Evolutionary conservation across 2,113 vertebrate species (phyloP).

Genomic region (Heterotilapia buettikoferi): DNA sequence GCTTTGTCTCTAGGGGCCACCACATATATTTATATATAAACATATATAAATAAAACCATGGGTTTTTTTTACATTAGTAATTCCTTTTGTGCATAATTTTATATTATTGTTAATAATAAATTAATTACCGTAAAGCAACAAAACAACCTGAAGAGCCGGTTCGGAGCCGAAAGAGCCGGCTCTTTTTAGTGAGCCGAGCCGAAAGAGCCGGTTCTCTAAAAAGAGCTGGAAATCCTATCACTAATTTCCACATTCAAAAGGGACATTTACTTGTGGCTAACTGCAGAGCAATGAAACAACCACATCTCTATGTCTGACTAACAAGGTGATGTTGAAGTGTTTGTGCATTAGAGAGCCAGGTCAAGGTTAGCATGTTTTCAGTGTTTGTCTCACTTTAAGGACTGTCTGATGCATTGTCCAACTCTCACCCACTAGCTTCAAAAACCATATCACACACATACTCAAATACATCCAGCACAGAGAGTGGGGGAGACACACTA

Average conservation of each 20-base stretch:
- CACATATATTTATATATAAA: too few relatives aligned
- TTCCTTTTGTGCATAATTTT: too few relatives aligned
- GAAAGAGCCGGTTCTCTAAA: too few relatives aligned
- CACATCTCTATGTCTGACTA: not conserved
- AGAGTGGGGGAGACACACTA: not conserved
- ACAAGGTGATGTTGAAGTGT: not conserved
- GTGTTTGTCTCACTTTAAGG: conserved; percentile 21
- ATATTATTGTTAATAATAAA: too few relatives aligned
- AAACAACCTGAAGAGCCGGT: too few relatives aligned
- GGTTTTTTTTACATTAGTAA: too few relatives aligned
- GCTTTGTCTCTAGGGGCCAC: too few relatives aligned
- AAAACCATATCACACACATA: conserved; percentile 4
- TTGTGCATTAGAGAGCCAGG: conserved; percentile 19
- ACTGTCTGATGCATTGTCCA: conserved; percentile 38
- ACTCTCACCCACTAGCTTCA: conserved; percentile 38
- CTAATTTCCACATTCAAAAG: not conserved
- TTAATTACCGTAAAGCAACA: too few relatives aligned
- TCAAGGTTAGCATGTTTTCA: conserved; percentile 9
- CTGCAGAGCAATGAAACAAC: not conserved
- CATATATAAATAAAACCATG: too few relatives aligned
- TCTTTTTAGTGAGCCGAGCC: too few relatives aligned
- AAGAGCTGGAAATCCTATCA: too few relatives aligned
- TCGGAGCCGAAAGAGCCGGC: too few relatives aligned
- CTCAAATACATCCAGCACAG: not conserved
- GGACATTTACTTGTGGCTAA: not conserved